A percentile compares a stretch with the other conserved stretches of the same genome.
These are phyloP conservation scores for Sipha maydis DNA, from an alignment of 2,888 invertebrate species.

Conservation along the genomic window DNA sequence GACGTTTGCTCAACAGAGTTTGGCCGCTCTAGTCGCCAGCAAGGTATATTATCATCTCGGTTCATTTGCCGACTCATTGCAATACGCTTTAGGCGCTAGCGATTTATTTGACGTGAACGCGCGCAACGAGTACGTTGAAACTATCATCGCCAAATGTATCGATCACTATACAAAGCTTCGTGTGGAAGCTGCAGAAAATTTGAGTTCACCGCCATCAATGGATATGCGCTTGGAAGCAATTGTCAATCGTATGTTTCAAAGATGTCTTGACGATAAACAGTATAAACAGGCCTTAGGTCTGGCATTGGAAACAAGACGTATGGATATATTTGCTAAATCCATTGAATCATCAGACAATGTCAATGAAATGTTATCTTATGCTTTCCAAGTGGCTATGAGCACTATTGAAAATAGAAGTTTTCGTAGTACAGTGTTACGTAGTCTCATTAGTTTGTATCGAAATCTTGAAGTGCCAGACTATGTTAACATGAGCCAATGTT, in stretches of 20 bases:
- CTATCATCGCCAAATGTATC: conserved; percentile 95
- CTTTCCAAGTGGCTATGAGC: conserved; percentile 96
- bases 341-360: conserved; percentile 93
- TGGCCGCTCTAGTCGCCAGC: conserved; percentile 96
- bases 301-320: conserved; percentile 93
- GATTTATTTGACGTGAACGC: conserved; percentile 94
- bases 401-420: conserved; percentile 94
- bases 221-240: conserved; percentile 89
- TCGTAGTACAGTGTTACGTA: conserved; percentile 87
- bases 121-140: conserved; percentile 94
- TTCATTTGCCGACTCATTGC: conserved; percentile 94
- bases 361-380: conserved; percentile 90
- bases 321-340: conserved; percentile 95
- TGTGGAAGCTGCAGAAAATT: conserved; percentile 73
- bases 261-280: conserved; percentile 94
- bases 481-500: conserved; percentile 97
- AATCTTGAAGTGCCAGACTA: conserved; percentile 92
- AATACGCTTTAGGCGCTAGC: conserved; percentile 96
- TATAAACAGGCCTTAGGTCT: conserved; percentile 95
- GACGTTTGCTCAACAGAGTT: conserved; percentile 84
- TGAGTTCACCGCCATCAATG: conserved; percentile 74
- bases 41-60: conserved; percentile 99
- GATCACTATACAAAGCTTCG: conserved; percentile 94
- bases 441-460: conserved; percentile 89
- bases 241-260: conserved; percentile 96